phyloP scores from a whole-genome alignment of 2,797 vertebrate species.

The Halcyon chelicuti region DNA sequence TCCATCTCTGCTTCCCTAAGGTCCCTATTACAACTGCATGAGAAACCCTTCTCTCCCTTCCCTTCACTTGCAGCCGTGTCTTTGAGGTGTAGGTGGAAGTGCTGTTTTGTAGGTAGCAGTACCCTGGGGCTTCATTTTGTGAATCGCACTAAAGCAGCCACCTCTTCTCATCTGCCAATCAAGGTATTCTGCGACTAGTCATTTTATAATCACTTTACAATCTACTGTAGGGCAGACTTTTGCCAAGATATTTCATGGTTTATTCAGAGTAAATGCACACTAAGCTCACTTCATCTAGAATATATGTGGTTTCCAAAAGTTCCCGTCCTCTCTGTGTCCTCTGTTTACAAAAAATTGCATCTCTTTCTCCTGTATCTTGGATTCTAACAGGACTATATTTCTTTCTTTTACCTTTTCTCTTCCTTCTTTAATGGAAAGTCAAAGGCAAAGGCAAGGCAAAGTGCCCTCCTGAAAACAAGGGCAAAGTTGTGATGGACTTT shows the following conservation, averaged over 20 bases:
- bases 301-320: neutral
- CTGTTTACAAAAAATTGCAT: neutral
- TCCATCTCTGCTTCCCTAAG: neutral
- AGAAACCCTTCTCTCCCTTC: neutral
- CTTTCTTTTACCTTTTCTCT: neutral
- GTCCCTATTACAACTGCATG: neutral
- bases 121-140: neutral
- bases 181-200: neutral
- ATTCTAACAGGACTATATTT: neutral
- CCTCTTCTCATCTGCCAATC: slow-evolving; percentile 46
- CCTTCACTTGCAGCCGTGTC: neutral
- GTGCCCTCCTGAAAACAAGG: neutral
- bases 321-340: neutral
- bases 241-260: slow-evolving; percentile 26
- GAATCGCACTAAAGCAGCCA: slow-evolving; percentile 8
- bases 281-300: slow-evolving; percentile 35
- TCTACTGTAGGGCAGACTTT: neutral
- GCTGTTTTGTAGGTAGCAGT: slow-evolving; percentile 8
- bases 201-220: slow-evolving; percentile 19
- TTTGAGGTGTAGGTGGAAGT: slow-evolving; percentile 27
- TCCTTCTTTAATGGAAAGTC: neutral
- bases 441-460: neutral
- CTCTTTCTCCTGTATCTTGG: neutral
- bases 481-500: neutral
- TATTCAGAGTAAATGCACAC: neutral